Percentiles rank a stretch among this genome's conserved stretches.
These are phyloP conservation scores for Operophtera brumata DNA, from an alignment of 2,888 invertebrate species.

Conservation along the genomic window DNA sequence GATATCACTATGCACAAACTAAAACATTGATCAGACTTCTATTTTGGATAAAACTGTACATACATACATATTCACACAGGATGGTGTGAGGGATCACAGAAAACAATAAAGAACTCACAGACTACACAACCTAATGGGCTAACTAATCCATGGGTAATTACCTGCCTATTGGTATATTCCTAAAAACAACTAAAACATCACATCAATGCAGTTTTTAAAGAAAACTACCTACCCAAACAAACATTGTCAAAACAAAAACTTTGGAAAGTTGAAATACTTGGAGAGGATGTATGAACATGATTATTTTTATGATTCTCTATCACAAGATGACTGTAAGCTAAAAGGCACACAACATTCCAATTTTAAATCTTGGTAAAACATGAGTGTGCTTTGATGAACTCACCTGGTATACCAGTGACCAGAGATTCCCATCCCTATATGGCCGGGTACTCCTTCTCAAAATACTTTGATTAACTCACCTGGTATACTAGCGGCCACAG, in stretches of 20 bases:
- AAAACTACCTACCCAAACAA: not conserved
- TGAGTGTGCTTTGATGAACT: constrained; percentile 31
- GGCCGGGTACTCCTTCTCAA: constrained; percentile 87
- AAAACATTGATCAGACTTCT: too few relatives aligned
- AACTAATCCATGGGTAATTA: too few relatives aligned
- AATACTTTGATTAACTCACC: constrained; percentile 73
- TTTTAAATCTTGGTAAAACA: constrained; percentile 2
- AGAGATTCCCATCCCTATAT: constrained; percentile 87
- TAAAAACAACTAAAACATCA: too few relatives aligned
- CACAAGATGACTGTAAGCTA: not conserved
- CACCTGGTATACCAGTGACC: constrained; percentile 88
- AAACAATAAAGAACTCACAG: too few relatives aligned
- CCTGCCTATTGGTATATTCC: too few relatives aligned
- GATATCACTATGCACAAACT: too few relatives aligned
- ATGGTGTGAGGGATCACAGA: too few relatives aligned
- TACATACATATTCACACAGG: too few relatives aligned
- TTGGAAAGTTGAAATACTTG: not conserved
- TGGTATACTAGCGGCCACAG: constrained; percentile 87
- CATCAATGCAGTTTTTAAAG: too few relatives aligned
- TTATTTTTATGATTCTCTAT: not conserved
- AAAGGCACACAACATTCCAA: not conserved
- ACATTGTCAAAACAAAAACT: not conserved
- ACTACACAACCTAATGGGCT: too few relatives aligned
- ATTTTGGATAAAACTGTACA: too few relatives aligned
- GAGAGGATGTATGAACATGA: not conserved